A percentile compares a stretch with the other conserved stretches of the same genome.
These are phyloP conservation scores for Calosoma granatense DNA, from an alignment of 1,140 invertebrate species.

Conservation along the genomic window DNA sequence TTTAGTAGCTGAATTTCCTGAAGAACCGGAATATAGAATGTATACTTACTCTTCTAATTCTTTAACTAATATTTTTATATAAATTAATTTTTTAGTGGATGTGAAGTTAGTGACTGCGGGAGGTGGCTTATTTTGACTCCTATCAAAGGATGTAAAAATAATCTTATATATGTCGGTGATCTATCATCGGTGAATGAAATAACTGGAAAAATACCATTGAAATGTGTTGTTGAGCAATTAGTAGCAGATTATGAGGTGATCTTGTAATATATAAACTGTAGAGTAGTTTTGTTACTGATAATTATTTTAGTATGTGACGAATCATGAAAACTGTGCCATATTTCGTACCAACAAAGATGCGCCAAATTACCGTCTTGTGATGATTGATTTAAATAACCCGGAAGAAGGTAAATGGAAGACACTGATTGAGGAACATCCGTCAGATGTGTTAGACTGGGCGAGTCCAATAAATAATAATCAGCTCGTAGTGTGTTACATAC, in stretches of 20 bases:
- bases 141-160: slow-evolving; percentile 77
- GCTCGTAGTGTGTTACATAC: slow-evolving; percentile 82
- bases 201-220: slow-evolving; percentile 51
- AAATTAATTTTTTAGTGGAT: slow-evolving; percentile 45
- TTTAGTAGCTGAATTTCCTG: slow-evolving; percentile 80
- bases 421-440: slow-evolving; percentile 73
- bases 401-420: slow-evolving; percentile 71
- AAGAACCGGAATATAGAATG: slow-evolving; percentile 88
- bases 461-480: slow-evolving; percentile 74
- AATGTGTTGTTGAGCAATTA: slow-evolving; percentile 75
- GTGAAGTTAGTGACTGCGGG: slow-evolving; percentile 82
- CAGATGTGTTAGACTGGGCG: slow-evolving; percentile 85
- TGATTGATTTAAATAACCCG: slow-evolving; percentile 77
- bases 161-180: slow-evolving; percentile 75
- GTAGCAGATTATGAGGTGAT: slow-evolving; percentile 89
- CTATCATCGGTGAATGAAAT: slow-evolving; percentile 51
- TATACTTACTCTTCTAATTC: slow-evolving; percentile 35
- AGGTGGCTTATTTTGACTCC: slow-evolving; percentile 74
- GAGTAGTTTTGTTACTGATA: slow-evolving; percentile 15
- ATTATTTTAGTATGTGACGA: slow-evolving; percentile 81
- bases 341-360: slow-evolving; percentile 93
- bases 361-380: slow-evolving; percentile 80
- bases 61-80: background rate
- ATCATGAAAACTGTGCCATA: slow-evolving; percentile 70
- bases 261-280: slow-evolving; percentile 7